Percentiles rank a stretch among this genome's conserved stretches.
Conservation (phyloP, 2,888 invertebrate genomes). For the Pristionchus japonicus region DNA sequence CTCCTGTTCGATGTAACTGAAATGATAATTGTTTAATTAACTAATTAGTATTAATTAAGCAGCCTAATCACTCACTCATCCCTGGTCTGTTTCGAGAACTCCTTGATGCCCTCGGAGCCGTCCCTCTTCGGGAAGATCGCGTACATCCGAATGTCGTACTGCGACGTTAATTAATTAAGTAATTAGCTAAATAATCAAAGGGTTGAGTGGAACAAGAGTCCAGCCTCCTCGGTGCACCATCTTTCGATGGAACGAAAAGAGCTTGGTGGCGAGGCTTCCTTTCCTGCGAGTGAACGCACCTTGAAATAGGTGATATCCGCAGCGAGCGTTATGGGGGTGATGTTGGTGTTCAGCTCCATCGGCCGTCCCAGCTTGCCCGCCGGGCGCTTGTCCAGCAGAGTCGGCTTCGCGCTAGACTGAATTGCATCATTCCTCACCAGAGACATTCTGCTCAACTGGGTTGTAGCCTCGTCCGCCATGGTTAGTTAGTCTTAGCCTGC, state of each 20-base stretch:
- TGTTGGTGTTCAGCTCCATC: conserved; percentile 24
- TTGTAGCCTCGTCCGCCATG: not conserved
- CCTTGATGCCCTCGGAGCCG: not conserved
- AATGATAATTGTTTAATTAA: no score
- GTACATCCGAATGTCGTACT: conserved; percentile 43
- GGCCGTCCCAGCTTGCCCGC: not conserved
- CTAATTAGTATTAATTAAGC: not conserved
- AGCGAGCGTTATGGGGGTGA: not conserved
- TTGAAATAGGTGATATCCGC: not conserved
- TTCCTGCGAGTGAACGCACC: no score
- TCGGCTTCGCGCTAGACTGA: not conserved
- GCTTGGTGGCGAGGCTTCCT: no score
- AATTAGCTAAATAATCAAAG: no score
- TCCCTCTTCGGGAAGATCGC: conserved; percentile 1
- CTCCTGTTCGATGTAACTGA: conserved; percentile 45
- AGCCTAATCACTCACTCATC: conserved; percentile 22
- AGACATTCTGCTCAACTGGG: not conserved
- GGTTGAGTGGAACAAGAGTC: no score
- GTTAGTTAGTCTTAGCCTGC: no score
- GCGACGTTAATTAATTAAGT: not conserved
- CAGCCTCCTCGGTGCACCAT: no score
- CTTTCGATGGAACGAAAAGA: no score
- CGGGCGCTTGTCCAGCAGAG: not conserved
- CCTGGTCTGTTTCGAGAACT: conserved; percentile 40
- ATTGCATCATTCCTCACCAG: not conserved